These are phyloP conservation scores for Drosophila ananassae DNA, from an alignment of 1,140 invertebrate genomes.

Conservation along the genomic window DNA sequence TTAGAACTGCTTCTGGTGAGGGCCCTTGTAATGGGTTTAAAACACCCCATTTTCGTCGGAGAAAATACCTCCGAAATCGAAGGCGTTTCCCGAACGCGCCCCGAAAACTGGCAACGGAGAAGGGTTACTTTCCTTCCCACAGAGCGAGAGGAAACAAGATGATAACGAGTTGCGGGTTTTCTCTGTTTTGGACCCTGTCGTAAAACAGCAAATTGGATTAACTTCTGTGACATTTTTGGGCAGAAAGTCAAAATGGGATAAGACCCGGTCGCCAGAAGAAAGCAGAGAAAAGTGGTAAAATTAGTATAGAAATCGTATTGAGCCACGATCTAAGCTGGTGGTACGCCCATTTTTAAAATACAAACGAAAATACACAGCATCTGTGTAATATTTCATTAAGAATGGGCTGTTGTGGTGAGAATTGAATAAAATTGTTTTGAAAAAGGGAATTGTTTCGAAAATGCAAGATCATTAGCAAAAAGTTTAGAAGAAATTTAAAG, in stretches of 20 bases:
- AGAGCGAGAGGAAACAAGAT: conserved; percentile 41
- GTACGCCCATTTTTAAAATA: conserved; percentile 32
- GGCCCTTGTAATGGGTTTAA: conserved; percentile 75
- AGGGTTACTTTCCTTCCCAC: conserved; percentile 50
- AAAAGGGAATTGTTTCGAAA: background rate
- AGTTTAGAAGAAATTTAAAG: background rate
- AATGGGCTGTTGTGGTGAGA: conserved; percentile 15
- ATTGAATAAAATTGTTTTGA: background rate
- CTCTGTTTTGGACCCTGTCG: conserved; percentile 35
- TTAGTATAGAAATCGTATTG: conserved; percentile 53
- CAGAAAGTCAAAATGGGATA: conserved; percentile 48
- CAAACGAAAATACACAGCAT: conserved; percentile 25
- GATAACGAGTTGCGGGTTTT: conserved; percentile 77
- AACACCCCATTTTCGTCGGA: conserved; percentile 62
- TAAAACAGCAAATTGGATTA: conserved; percentile 80
- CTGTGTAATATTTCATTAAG: conserved; percentile 44
- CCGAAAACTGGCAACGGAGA: conserved; percentile 12
- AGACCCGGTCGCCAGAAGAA: conserved; percentile 29
- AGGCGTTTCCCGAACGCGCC: conserved; percentile 44
- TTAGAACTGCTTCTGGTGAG: conserved; percentile 36
- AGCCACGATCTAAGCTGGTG: conserved; percentile 35
- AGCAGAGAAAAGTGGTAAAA: conserved; percentile 49
- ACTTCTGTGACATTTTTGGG: conserved; percentile 69
- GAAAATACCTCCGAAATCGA: conserved; percentile 1
- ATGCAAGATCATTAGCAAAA: conserved; percentile 5